A percentile compares a stretch with the other conserved stretches of the same genome.
These are phyloP conservation scores for Lucilia sericata DNA, from an alignment of 1,140 invertebrate genomes.

Conservation along the genomic window DNA sequence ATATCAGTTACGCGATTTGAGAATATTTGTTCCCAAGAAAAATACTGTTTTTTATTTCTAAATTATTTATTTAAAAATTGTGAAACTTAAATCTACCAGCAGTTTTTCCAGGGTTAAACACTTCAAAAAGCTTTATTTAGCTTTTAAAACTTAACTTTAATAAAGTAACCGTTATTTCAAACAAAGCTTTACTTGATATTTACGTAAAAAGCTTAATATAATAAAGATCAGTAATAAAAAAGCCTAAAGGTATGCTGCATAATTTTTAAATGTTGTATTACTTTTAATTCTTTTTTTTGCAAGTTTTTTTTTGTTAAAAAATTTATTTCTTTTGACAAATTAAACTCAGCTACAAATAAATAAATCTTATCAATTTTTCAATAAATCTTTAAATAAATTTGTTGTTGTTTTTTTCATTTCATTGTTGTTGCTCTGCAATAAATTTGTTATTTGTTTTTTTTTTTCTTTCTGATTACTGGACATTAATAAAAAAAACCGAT, in stretches of 20 bases:
- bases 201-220: neutral
- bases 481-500: neutral
- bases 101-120: neutral
- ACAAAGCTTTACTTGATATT: neutral
- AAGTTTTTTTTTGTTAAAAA: constrained; percentile 8
- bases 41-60: no score
- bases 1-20: no score
- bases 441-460: constrained; percentile 6
- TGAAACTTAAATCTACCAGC: no score
- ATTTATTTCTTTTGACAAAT: constrained; percentile 9
- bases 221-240: neutral
- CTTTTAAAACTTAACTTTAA: neutral
- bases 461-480: neutral
- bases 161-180: neutral
- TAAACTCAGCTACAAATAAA: neutral
- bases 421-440: neutral
- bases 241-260: neutral
- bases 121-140: neutral
- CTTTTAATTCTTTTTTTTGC: neutral
- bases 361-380: constrained; percentile 12
- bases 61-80: no score
- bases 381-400: neutral
- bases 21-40: no score
- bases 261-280: neutral
- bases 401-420: neutral